Evolutionary conservation across 2,113 vertebrate species (phyloP), one percentile per base, ranked within the genome.

Genomic region (Rhodinocichla rosea): DNA sequence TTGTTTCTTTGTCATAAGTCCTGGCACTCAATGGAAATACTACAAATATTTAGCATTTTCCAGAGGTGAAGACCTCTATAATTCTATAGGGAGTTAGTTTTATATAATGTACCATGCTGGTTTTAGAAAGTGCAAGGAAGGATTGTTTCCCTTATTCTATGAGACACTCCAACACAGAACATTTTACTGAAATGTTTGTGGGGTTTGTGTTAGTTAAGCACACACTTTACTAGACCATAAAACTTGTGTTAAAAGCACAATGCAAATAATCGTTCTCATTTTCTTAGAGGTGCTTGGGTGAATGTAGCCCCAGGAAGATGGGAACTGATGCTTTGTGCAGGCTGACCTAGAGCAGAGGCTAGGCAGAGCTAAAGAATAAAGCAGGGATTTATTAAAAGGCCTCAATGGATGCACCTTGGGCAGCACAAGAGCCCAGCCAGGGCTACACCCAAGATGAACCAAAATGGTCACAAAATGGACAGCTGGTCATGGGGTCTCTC

Each of bases 401-500:
- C 33, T 57, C 33, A 15, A 11, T 57, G 33, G 33, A 57, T 24
- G 2, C 33, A 24, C 56, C 33, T 35, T 35, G 33, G 33, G 32
- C 55, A 56, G 32, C 20, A n/a, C 32, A 56, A 56, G 32, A 56
- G 13, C 55, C 32, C 30, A 55, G 53, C 30, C 30, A 55, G 55
- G 32, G 55, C 55, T 9, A 0, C 55, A 56, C 55, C 32, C 56
- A 24, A 57, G 33, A 57, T 57, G 33, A 11, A 35, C 56, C 33
- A 35, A 35, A 57, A 57, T n/a, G 33, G 33, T 15, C 56, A 57
- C 56, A 23, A 57, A 57, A 57, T 57, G 14, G 6, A n/a, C 4
- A 3, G 1, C 9, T 1, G 13, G 32, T 56, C 55, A n/a, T 0
- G 0, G 7, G 33, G 56, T 57, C 21, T 57, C 6, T 10, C 56